Percentiles rank a stretch among this genome's conserved stretches.
Conservation (phyloP, 2,888 invertebrate genomes). For the Ceratothoa steindachneri region DNA sequence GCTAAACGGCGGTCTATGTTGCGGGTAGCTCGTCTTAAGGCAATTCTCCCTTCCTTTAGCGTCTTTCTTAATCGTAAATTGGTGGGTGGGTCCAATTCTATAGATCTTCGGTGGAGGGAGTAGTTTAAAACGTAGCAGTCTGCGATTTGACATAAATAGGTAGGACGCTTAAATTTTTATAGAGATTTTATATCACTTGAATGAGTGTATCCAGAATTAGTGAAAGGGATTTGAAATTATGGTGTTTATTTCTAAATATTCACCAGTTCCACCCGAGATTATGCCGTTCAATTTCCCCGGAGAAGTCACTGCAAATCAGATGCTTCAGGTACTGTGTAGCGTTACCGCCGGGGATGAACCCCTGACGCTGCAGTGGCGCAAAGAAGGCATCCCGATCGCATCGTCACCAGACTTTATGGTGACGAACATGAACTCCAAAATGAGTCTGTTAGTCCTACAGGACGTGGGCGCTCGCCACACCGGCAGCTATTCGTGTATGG, state of each 20-base stretch:
- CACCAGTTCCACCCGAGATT: constrained; percentile 54
- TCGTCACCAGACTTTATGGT: constrained; percentile 49
- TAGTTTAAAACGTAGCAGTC: neutral
- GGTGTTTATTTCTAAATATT: no score
- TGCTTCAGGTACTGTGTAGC: constrained; percentile 51
- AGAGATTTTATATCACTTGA: no score
- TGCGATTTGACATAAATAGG: constrained; percentile 12
- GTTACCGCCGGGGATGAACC: constrained; percentile 52
- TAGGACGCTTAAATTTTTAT: no score
- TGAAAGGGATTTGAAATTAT: no score
- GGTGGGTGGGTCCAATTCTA: neutral
- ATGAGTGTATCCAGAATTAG: no score
- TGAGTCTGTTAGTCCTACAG: constrained; percentile 47
- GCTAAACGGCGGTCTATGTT: neutral
- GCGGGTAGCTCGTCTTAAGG: neutral
- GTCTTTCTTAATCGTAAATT: no score
- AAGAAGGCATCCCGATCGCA: constrained; percentile 54
- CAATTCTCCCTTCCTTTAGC: neutral
- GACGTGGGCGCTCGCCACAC: constrained; percentile 49
- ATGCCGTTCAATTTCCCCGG: constrained; percentile 52
- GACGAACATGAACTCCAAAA: constrained; percentile 48
- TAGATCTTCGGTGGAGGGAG: neutral
- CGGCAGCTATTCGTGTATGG: constrained; percentile 64
- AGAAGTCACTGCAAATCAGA: constrained; percentile 49
- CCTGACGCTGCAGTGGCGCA: constrained; percentile 55